Conservation (phyloP, 2,888 invertebrate species). For the Xanthostigma xanthostigma region DNA sequence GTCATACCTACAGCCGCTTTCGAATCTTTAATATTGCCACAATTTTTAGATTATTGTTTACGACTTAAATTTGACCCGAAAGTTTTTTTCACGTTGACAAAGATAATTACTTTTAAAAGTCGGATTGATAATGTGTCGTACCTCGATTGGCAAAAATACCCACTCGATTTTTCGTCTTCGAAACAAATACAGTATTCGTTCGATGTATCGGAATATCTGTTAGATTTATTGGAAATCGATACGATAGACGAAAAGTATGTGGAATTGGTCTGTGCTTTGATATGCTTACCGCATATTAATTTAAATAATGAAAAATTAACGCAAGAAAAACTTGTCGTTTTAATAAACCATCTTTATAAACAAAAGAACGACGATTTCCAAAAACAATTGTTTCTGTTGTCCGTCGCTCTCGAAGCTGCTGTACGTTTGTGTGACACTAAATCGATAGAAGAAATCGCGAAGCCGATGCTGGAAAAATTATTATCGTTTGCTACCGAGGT, state of each 20-base stretch:
- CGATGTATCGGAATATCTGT: conserved; percentile 25
- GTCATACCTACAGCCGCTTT: conserved; percentile 51
- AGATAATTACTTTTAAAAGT: conserved; percentile 50
- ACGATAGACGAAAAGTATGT: conserved; percentile 28
- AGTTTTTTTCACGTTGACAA: conserved; percentile 44
- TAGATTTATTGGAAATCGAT: conserved; percentile 26
- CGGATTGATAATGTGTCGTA: conserved; percentile 42
- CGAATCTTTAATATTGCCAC: conserved; percentile 55
- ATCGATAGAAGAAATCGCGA: conserved; percentile 31
- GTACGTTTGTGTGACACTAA: conserved; percentile 38
- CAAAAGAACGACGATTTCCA: conserved; percentile 4
- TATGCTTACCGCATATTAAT: conserved; percentile 40
- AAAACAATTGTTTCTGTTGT: conserved; percentile 35
- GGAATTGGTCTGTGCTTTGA: conserved; percentile 32
- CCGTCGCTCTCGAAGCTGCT: conserved; percentile 40
- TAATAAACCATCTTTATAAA: too few species aligned
- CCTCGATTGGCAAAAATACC: conserved; percentile 49
- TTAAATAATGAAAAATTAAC: conserved; percentile 8
- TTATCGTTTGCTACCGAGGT: conserved; percentile 32
- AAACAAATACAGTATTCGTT: conserved; percentile 26
- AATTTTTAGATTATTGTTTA: conserved; percentile 42
- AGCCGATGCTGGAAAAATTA: conserved; percentile 29
- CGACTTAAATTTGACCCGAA: conserved; percentile 36
- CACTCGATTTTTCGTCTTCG: conserved; percentile 38
- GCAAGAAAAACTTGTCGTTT: conserved; percentile 9